These are phyloP conservation scores for Acanthacorydalis orientalis DNA, from an alignment of 2,888 invertebrate species.

Conservation along the genomic window DNA sequence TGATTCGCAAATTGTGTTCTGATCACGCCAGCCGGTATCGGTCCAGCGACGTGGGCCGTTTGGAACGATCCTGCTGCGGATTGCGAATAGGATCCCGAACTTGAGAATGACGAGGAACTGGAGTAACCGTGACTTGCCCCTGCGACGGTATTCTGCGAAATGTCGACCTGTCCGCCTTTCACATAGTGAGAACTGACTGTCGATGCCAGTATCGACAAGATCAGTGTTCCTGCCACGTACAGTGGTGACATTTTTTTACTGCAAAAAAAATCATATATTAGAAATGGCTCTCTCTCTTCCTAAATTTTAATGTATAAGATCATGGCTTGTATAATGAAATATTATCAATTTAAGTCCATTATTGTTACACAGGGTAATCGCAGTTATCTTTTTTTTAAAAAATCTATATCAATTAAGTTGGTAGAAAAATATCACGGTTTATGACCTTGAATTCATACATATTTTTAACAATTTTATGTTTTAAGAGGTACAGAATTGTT, in stretches of 20 bases:
- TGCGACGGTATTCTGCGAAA: conserved; percentile 10
- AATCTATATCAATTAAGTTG: too few relatives aligned
- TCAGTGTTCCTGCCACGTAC: conserved; percentile 19
- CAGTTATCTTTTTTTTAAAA: too few relatives aligned
- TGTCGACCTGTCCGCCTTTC: conserved; percentile 15
- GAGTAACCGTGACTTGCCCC: conserved; percentile 14
- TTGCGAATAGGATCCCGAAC: conserved; percentile 24
- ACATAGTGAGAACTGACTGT: conserved; percentile 14
- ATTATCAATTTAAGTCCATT: too few relatives aligned
- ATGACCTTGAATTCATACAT: too few relatives aligned
- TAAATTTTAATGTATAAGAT: too few relatives aligned
- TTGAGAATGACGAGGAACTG: conserved; percentile 14
- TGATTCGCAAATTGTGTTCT: conserved; percentile 31
- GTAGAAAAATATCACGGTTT: too few relatives aligned
- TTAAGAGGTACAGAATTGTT: too few relatives aligned
- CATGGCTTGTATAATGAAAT: too few relatives aligned
- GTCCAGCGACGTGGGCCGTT: conserved; percentile 29
- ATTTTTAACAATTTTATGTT: too few relatives aligned
- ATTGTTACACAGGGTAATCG: too few relatives aligned
- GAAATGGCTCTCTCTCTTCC: too few relatives aligned
- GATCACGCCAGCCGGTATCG: conserved; percentile 26
- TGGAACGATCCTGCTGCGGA: conserved; percentile 25
- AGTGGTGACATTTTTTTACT: conserved; percentile 20
- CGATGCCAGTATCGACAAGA: conserved; percentile 12
- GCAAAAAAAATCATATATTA: too few relatives aligned